These are phyloP conservation scores for Papilio machaon DNA, from an alignment of 1,140 invertebrate species.

Conservation along the genomic window DNA sequence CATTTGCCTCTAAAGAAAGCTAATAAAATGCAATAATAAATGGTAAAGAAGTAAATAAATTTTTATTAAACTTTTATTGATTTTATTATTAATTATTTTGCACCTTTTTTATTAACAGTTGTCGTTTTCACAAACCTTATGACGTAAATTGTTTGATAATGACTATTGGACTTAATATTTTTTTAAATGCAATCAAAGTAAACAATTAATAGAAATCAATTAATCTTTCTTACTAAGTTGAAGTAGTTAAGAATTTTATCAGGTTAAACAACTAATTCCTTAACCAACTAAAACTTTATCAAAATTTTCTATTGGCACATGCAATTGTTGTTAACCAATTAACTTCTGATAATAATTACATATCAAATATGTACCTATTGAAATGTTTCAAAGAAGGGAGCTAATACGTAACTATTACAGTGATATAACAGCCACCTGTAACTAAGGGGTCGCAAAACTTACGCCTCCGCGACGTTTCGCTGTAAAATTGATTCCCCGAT, in stretches of 20 bases:
- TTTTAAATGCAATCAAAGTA: neutral
- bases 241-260: neutral
- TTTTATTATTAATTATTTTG: too few relatives aligned
- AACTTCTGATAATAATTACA: neutral
- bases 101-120: too few relatives aligned
- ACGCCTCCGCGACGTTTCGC: conserved; percentile 74
- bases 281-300: neutral
- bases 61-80: too few relatives aligned
- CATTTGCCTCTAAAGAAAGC: too few relatives aligned
- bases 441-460: conserved; percentile 64
- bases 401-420: conserved; percentile 53
- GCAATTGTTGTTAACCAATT: neutral
- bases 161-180: neutral
- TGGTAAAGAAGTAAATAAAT: too few relatives aligned
- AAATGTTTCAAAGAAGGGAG: conserved; percentile 26
- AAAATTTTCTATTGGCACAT: neutral
- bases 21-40: too few relatives aligned
- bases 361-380: conserved; percentile 10
- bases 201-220: neutral
- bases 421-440: conserved; percentile 65
- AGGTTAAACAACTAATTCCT: neutral
- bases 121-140: too few relatives aligned
- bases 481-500: conserved; percentile 80
- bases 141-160: too few relatives aligned
- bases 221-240: neutral